Conservation (phyloP, 2,797 vertebrate genomes). For the Parauchenoglanis ngamensis region DNA sequence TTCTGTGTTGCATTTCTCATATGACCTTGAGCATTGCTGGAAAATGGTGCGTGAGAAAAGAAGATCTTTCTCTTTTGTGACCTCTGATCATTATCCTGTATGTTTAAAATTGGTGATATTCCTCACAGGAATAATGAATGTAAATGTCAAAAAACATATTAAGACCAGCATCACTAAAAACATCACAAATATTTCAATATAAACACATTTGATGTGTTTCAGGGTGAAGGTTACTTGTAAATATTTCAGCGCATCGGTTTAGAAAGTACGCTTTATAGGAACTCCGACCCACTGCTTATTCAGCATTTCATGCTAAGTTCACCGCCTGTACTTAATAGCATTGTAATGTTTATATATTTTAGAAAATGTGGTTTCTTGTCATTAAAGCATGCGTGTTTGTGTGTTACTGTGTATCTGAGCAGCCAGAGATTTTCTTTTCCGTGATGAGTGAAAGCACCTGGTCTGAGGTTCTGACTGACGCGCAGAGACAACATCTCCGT, state of each 20-base stretch:
- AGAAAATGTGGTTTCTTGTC: not conserved
- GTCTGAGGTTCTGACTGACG: constrained; percentile 86
- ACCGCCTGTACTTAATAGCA: not conserved
- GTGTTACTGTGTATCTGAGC: constrained; percentile 23
- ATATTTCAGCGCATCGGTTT: not conserved
- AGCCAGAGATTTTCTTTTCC: constrained; percentile 96
- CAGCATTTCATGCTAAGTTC: not conserved
- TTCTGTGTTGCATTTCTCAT: not conserved
- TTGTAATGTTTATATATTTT: not conserved
- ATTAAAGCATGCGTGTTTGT: constrained; percentile 11
- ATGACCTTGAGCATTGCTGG: not conserved
- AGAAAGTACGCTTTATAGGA: not conserved
- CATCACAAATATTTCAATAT: not conserved
- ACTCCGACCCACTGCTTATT: not conserved
- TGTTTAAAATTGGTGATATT: not conserved
- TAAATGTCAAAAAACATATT: not conserved
- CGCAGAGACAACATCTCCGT: constrained; percentile 86
- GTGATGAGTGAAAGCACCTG: constrained; percentile 92
- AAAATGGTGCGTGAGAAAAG: not conserved
- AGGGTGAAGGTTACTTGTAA: not conserved
- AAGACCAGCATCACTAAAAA: not conserved
- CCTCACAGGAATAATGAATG: not conserved
- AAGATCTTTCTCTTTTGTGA: not conserved
- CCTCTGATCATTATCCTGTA: not conserved
- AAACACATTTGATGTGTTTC: not conserved